A percentile compares a stretch with the other conserved stretches of the same genome.
phyloP scores from a whole-genome alignment of 2,888 invertebrate species.

The Leistus spinibarbis region DNA sequence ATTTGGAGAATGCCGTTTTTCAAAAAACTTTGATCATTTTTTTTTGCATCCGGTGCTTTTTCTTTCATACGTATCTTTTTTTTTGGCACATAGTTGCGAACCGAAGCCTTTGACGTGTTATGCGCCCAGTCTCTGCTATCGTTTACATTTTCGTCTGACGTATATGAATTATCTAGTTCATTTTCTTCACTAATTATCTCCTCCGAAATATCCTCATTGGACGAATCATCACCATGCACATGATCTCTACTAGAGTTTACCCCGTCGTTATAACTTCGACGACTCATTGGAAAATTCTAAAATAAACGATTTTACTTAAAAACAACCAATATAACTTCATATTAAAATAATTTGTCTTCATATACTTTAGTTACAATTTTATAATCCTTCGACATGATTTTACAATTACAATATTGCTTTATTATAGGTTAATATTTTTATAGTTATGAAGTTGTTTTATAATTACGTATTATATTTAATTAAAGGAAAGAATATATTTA shows the following conservation, averaged over 20 bases:
- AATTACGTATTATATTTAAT: background rate
- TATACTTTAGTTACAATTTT: background rate
- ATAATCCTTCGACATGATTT: background rate
- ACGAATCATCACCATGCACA: background rate
- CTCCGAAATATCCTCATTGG: background rate
- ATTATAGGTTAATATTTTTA: background rate
- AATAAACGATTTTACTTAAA: background rate
- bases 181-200: background rate
- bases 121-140: background rate
- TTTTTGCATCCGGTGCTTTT: background rate
- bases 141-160: background rate
- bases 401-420: background rate
- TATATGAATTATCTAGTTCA: background rate
- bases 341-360: background rate
- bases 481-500: background rate
- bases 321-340: background rate
- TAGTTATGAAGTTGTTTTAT: background rate
- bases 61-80: background rate
- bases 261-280: background rate
- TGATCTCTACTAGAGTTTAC: background rate
- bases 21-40: too few species aligned
- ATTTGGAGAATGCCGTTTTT: too few species aligned
- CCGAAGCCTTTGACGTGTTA: background rate
- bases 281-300: background rate
- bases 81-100: background rate